Evolutionary conservation across 2,888 invertebrate species (phyloP).

Genomic region (Digitonthophagus gazella): DNA sequence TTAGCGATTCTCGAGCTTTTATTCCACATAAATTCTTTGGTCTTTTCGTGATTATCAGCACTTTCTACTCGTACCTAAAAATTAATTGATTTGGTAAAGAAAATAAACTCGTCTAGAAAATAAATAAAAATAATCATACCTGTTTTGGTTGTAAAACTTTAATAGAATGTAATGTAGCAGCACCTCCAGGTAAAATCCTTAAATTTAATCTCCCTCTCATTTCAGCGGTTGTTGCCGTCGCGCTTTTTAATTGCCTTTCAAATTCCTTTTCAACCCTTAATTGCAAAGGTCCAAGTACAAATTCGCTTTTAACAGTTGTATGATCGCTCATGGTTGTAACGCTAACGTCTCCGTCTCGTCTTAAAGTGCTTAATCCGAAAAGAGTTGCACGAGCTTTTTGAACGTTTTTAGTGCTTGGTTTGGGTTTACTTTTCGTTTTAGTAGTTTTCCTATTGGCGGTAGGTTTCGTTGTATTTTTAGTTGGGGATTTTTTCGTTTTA

Average conservation of each 20-base stretch:
- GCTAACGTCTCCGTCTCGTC: constrained; percentile 75
- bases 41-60: constrained; percentile 77
- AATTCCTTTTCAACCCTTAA: constrained; percentile 79
- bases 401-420: constrained; percentile 52
- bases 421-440: constrained; percentile 51
- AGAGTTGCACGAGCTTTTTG: constrained; percentile 74
- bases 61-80: constrained; percentile 80
- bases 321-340: constrained; percentile 77
- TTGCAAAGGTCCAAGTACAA: constrained; percentile 75
- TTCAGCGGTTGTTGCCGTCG: constrained; percentile 84
- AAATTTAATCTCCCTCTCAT: constrained; percentile 79
- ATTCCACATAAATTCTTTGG: constrained; percentile 80
- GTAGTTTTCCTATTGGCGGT: constrained; percentile 46
- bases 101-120: background rate
- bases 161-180: constrained; percentile 81
- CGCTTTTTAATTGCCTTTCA: constrained; percentile 79
- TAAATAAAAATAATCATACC: constrained; percentile 52
- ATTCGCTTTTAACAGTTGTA: constrained; percentile 80
- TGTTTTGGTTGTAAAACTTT: constrained; percentile 85
- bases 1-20: constrained; percentile 81
- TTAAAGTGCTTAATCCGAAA: constrained; percentile 75
- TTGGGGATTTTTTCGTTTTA: constrained; percentile 41
- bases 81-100: too few species aligned
- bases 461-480: constrained; percentile 37
- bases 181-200: constrained; percentile 73